Evolutionary conservation across 2,888 invertebrate species (phyloP).

Genomic region (Aricia artaxerxes): DNA sequence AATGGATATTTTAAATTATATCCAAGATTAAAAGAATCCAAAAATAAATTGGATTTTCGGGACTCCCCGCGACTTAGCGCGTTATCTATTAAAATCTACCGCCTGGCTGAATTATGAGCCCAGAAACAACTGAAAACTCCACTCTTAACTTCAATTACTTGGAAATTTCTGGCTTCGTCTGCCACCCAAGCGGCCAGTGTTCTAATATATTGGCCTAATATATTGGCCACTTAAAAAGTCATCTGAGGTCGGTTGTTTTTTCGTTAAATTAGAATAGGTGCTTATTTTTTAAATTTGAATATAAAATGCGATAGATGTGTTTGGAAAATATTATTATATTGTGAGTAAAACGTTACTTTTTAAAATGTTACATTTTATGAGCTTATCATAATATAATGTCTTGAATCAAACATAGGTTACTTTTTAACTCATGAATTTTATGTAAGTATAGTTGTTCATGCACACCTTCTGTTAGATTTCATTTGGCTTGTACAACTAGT

Average conservation of each 20-base stretch:
- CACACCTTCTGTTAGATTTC: no score
- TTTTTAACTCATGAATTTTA: no score
- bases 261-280: background rate
- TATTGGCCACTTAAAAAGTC: slow-evolving; percentile 1
- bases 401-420: no score
- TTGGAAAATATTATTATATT: no score
- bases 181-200: background rate
- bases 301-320: no score
- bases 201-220: slow-evolving; percentile 8
- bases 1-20: background rate
- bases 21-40: background rate
- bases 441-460: no score
- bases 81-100: slow-evolving; percentile 11
- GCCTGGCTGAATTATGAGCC: background rate
- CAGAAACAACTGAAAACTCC: slow-evolving; percentile 3
- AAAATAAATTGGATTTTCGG: background rate
- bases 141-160: background rate
- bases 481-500: no score
- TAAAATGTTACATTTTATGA: background rate
- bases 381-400: background rate
- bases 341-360: no score
- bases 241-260: background rate
- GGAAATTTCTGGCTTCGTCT: background rate
- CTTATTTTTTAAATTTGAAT: no score
- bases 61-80: background rate